A percentile compares a stretch with the other conserved stretches of the same genome.
These are phyloP conservation scores for Archivesica marissinica DNA, from an alignment of 1,140 invertebrate genomes.

Conservation along the genomic window DNA sequence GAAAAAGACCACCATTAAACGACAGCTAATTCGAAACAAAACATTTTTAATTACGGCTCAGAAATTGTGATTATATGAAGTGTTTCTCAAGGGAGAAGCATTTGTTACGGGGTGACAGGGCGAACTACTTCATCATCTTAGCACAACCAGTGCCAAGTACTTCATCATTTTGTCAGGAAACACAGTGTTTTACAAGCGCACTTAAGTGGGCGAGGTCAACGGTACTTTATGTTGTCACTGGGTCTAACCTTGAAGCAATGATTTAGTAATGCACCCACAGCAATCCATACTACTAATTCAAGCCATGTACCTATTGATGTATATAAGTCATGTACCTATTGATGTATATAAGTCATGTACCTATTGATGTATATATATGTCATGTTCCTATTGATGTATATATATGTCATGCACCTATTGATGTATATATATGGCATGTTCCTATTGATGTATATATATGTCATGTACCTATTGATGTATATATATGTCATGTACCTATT, in stretches of 20 bases:
- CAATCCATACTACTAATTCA: no score
- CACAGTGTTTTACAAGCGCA: slow-evolving; percentile 15
- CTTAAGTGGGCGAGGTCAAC: slow-evolving; percentile 28
- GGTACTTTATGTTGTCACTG: slow-evolving; percentile 38
- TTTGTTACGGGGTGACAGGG: slow-evolving; percentile 28
- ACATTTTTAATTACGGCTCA: slow-evolving; percentile 44
- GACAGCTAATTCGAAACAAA: slow-evolving; percentile 51
- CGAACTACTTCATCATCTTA: slow-evolving; percentile 30
- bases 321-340: no score
- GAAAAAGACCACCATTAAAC: slow-evolving; percentile 38
- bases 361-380: no score
- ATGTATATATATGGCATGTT: no score
- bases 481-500: no score
- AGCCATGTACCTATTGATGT: no score
- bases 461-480: no score
- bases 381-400: no score
- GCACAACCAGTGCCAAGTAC: slow-evolving; percentile 22
- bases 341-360: no score
- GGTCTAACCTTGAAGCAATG: not conserved
- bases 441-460: no score
- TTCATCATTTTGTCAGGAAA: slow-evolving; percentile 44
- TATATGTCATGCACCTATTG: no score
- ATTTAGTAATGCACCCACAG: not conserved
- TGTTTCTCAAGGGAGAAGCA: slow-evolving; percentile 38
- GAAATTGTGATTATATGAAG: slow-evolving; percentile 41